Evolutionary conservation across 2,888 invertebrate species (phyloP).

Genomic region (Zele albiditarsus): DNA sequence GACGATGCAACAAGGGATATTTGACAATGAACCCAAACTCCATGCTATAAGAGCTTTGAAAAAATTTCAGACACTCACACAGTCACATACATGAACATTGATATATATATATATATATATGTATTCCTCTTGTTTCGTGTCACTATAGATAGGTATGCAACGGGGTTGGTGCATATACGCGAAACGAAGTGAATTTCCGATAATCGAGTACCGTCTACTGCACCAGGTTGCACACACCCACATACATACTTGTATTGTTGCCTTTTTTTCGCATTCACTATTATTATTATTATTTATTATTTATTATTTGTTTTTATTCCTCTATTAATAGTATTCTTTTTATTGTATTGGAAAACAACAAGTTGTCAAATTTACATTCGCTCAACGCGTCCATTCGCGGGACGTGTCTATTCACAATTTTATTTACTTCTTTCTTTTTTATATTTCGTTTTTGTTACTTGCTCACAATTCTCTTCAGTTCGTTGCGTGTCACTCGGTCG

Average conservation of each 20-base stretch:
- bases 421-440: background rate
- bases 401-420: constrained; percentile 19
- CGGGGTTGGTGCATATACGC: constrained; percentile 30
- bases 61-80: constrained; percentile 30
- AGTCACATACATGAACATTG: background rate
- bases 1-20: constrained; percentile 27
- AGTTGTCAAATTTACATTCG: constrained; percentile 34
- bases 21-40: constrained; percentile 1
- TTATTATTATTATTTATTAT: background rate
- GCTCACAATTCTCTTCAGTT: background rate
- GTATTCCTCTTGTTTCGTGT: background rate
- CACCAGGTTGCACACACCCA: constrained; percentile 22
- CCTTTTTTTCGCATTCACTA: background rate
- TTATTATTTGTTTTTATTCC: background rate
- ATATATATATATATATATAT: background rate
- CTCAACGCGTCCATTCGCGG: constrained; percentile 9
- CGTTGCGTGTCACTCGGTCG: constrained; percentile 9
- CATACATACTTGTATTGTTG: background rate
- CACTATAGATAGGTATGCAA: background rate
- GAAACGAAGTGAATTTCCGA: constrained; percentile 41
- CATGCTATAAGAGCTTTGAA: constrained; percentile 17
- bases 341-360: constrained; percentile 22
- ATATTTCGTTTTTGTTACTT: background rate
- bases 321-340: background rate
- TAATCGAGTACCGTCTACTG: constrained; percentile 45